Evolutionary conservation across 2,888 invertebrate genomes (phyloP), one percentile per base, ranked within the genome.

Genomic region (Cephus nigrinus): DNA sequence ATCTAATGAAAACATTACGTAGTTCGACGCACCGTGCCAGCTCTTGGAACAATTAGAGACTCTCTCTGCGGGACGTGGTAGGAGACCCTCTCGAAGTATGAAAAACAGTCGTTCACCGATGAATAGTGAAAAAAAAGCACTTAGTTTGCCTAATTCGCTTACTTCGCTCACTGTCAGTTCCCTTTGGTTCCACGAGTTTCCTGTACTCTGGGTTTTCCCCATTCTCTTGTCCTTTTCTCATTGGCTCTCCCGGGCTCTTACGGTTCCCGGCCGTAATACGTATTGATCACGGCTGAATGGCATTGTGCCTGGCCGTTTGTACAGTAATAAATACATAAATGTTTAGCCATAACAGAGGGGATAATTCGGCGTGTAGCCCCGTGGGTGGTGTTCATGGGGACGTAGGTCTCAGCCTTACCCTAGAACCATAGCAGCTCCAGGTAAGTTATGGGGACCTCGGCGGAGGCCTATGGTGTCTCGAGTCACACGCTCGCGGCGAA

Each of bases 261-360:
- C 73, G 78, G 73, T 68, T 74, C 74, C 77, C 69, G 76, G 81
- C 82, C 82, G 75, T 86, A 82, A 84, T 83, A 83, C 85, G 82
- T 82, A 86, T 84, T 84, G 85, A 85, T 86, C 86, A 84, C 81
- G 80, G 79, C 79, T 81, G 81, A 82, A 80, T 82, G 79, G 83
- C 84, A 86, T 86, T 87, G 84, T 87, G 80, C 80, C 80, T 74
- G 82, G 76, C 77, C 83, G 81, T 86, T 88, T 88, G 86, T 86
- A 83, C 84, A 82, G 84, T 83, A 87, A 88, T 88, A 88, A 88
- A 88, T 87, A 86, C 83, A 85, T 86, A 87, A 88, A 87, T 87
- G 84, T 87, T 87, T 86, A 83, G 82, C 84, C 86, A 86, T 85
- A 86, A 86, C 83, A 82, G 84, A 78, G 82, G 81, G 84, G 83